Evolutionary conservation across 2,888 invertebrate species (phyloP), one percentile per base, ranked within the genome.

Genomic region (Lepidocyrtoides sp.): DNA sequence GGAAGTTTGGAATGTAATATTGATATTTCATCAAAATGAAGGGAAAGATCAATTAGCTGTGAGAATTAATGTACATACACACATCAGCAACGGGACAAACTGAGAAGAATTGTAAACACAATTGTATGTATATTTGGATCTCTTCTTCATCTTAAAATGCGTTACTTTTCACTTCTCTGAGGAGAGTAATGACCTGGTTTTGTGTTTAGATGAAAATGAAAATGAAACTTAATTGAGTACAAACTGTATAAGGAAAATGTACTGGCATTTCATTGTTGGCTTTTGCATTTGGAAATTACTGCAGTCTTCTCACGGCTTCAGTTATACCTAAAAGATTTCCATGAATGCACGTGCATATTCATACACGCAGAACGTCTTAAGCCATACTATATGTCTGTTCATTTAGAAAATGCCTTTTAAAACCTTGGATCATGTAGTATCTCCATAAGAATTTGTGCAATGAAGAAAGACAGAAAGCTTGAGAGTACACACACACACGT

Each of bases 161-260:
- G 12, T 57, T 10, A 4, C 26, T n/a, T 17, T 26, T 17, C 0
- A 2, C 26, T 3, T 10, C 26, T 26, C 51, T 10, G 20, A 26
- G 26, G 23, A n/a, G 41, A 77, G 20, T 8, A 82, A 82, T 57
- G 82, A 63, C 41, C 63, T 82, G 10, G 26, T 60, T 26, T 54
- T 20, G 14, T 57, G 32, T 81, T 81, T 51, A 81, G 23, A 51
- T 4, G 48, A 14, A 51, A 17, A 79, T 79, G 77, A 26, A 81
- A 82, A 82, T 82, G 82, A 63, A 82, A 23, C 20, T 82, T 63
- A 82, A 82, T 82, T 82, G 82, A 44, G 82, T 82, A 83, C 83
- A n/a, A 51, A 3, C 51, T n/a, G 17, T 2, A 5, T 44, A 8
- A 44, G 14, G 14, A 44, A 44, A 44, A n/a, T n/a, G n/a, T n/a